Evolutionary conservation across 1,140 invertebrate species (phyloP).

Genomic region (Bombus waltoni): DNA sequence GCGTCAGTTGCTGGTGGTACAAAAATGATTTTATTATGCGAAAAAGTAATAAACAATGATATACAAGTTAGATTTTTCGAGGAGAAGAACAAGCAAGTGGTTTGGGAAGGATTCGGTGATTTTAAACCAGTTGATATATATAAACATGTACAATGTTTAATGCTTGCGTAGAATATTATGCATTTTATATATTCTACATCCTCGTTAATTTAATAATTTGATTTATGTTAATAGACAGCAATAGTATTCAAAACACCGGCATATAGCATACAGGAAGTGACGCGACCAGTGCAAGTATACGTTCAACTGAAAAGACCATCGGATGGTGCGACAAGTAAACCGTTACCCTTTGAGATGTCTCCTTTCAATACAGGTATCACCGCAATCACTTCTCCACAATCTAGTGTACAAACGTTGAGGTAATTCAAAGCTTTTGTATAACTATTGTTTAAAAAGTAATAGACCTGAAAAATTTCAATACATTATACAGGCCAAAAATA

Average conservation of each 20-base stretch:
- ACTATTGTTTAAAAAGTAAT: not conserved
- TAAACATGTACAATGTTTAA: constrained; percentile 86
- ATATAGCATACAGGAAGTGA: constrained; percentile 88
- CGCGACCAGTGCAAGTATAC: constrained; percentile 89
- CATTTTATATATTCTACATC: not conserved
- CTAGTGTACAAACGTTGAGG: constrained; percentile 54
- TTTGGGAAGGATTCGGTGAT: constrained; percentile 94
- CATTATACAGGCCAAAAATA: constrained; percentile 57
- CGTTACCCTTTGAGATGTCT: constrained; percentile 91
- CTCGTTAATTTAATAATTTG: not conserved
- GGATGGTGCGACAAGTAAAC: constrained; percentile 91
- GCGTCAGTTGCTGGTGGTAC: constrained; percentile 92
- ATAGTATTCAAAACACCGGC: constrained; percentile 92
- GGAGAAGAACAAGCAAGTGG: constrained; percentile 87
- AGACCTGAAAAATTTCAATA: not conserved
- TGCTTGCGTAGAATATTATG: not conserved
- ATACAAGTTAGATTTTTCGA: constrained; percentile 95
- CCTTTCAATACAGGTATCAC: constrained; percentile 95
- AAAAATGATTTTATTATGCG: constrained; percentile 96
- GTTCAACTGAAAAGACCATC: constrained; percentile 94
- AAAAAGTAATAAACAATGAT: constrained; percentile 96
- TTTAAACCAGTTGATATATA: constrained; percentile 95
- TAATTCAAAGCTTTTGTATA: constrained; percentile 24
- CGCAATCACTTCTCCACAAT: constrained; percentile 63
- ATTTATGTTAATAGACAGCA: constrained; percentile 84